Percentiles rank a stretch among this genome's conserved stretches.
Evolutionary conservation across 2,888 invertebrate genomes (phyloP).

Genomic region (Cancer borealis): DNA sequence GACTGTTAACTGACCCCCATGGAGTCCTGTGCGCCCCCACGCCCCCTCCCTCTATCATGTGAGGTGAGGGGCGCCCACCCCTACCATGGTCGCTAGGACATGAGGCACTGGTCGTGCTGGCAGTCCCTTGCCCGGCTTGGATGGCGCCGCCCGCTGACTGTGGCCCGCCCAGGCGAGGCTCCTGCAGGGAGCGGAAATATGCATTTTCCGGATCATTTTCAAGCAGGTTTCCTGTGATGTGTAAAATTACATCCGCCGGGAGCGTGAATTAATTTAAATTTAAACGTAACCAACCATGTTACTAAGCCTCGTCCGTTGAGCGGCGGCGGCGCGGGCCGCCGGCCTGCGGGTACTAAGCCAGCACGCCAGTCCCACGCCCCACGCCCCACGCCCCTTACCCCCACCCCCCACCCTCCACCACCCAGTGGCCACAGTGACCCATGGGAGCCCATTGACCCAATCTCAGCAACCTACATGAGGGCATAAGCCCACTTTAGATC

Average conservation of each 20-base stretch:
- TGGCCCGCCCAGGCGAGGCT: conserved; percentile 41
- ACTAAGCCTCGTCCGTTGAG: background rate
- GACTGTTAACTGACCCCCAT: conserved; percentile 72
- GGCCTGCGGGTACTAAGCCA: conserved; percentile 9
- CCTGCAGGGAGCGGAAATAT: background rate
- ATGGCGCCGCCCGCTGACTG: conserved; percentile 24
- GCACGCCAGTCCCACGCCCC: conserved; percentile 22
- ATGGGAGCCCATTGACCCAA: conserved; percentile 57
- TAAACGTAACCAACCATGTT: background rate
- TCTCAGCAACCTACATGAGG: conserved; percentile 71
- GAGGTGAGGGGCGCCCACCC: background rate
- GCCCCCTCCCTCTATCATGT: conserved; percentile 28
- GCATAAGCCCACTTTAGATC: conserved; percentile 66
- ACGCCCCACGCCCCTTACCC: background rate
- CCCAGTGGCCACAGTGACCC: conserved; percentile 58
- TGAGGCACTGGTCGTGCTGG: conserved; percentile 14
- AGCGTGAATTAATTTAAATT: background rate
- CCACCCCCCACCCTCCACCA: background rate
- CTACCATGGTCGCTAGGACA: conserved; percentile 35
- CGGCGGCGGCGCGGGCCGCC: conserved; percentile 40
- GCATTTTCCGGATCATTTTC: background rate
- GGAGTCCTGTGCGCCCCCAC: conserved; percentile 68
- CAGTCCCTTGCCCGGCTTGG: background rate
- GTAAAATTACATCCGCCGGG: background rate
- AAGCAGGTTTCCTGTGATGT: conserved; percentile 14